Base-by-base conservation (phyloP, 2,113 vertebrate species). In the Boulengeromyrus knoepffleri region DNA sequence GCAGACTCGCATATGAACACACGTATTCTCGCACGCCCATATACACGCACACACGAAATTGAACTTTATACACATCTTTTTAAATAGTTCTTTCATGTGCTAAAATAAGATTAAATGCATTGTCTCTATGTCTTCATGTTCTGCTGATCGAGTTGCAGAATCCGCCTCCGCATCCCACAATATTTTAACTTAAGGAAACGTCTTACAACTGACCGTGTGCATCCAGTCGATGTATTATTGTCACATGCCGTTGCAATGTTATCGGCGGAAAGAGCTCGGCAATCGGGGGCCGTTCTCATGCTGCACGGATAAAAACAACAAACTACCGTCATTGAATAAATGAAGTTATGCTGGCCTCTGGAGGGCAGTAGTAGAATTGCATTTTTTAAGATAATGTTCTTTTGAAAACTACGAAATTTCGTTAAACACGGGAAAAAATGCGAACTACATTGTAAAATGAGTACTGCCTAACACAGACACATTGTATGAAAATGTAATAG, bases 291-390 rank as follows among this genome's bases (percentile, higher is more conserved):
- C 56, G 9, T 13, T n/a, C 58, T 15, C 56, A 49, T 15, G 27
- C 15, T 36, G 31, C 62, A 13, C 39, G 88, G 58, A 31, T 36
- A 5, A 87, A 66, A 56, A 53, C n/a, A n/a, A 19, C 46, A 74
- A 83, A n/a, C 13, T 89, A 39, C 74, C 10, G 24, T 46, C 21
- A 24, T 45, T 24, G 49, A 45, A 85, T 84, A 85, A 21, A 77
- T 85, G 74, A 10, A 12, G 50, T 52, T 89, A 89, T 47, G 36
- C 31, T 46, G 77, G 42, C 74, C 89, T 89, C 89, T 89, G 89
- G 89, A 49, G 89, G 50, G 47, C 19, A 53, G 5, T 58, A 21
- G 19, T 45, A 15, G 77, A 84, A 52, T 83, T 89, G 27, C 77
- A 89, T 15, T 46, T 45, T 36, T 45, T 5, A 8, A 27, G 50